phyloP scores from a whole-genome alignment of 2,888 invertebrate species.

The Lypha dubia region DNA sequence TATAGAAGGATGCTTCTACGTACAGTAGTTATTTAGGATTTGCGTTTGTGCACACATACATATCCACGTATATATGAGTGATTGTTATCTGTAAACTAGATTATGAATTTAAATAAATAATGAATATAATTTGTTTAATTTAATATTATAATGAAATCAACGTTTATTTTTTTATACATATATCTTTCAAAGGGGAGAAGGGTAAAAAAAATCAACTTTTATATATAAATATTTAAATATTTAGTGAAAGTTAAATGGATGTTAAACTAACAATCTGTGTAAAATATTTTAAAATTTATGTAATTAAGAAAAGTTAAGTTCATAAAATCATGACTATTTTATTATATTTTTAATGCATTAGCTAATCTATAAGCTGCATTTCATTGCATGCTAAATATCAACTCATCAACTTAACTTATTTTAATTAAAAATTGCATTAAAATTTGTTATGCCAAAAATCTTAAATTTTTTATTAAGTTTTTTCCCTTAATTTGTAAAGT shows the following conservation, averaged over 20 bases:
- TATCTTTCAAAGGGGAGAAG: not conserved
- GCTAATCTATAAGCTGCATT: too few species aligned
- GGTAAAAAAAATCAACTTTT: not conserved
- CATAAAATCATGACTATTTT: too few species aligned
- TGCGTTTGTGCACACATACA: not conserved
- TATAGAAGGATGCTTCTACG: constrained; percentile 13
- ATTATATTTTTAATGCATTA: too few species aligned
- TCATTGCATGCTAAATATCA: too few species aligned
- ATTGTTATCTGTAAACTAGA: not conserved
- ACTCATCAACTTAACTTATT: too few species aligned
- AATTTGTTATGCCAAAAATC: too few species aligned
- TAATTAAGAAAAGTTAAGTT: too few species aligned
- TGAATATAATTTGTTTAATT: constrained; percentile 32
- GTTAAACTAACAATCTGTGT: not conserved
- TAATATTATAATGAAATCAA: constrained; percentile 14
- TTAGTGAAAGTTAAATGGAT: not conserved
- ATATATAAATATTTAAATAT: not conserved
- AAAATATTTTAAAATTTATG: too few species aligned
- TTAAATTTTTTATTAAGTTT: too few species aligned
- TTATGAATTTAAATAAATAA: constrained; percentile 15
- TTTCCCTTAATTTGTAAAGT: too few species aligned
- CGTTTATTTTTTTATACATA: too few species aligned
- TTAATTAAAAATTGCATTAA: too few species aligned
- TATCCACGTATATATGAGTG: not conserved
- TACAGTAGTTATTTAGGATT: not conserved